Percentiles rank a stretch among this genome's conserved stretches.
These are phyloP conservation scores for Diplolepis rosae DNA, from an alignment of 2,888 invertebrate species.

Conservation along the genomic window DNA sequence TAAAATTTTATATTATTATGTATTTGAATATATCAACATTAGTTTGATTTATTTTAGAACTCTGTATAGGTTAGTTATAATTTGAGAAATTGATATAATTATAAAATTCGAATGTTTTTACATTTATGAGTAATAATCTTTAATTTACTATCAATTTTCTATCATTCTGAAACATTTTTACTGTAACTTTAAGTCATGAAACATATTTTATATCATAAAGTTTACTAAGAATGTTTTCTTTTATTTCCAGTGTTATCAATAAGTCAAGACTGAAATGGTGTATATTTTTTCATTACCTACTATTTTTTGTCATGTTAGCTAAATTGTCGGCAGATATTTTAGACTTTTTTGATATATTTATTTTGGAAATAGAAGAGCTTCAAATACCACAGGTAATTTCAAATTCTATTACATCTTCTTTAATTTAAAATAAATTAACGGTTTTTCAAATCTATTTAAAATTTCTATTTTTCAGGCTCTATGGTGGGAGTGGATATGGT, in stretches of 20 bases:
- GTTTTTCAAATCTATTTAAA: conserved; percentile 10
- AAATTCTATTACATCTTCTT: conserved; percentile 10
- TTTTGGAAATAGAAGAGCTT: conserved; percentile 93
- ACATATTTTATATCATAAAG: neutral
- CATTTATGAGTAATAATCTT: neutral
- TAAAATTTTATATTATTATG: neutral
- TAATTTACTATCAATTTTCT: neutral
- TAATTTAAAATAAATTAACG: neutral
- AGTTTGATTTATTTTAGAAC: neutral
- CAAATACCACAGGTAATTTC: conserved; percentile 85
- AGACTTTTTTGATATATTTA: conserved; percentile 94
- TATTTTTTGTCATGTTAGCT: conserved; percentile 92
- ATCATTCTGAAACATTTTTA: neutral
- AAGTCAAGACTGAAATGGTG: conserved; percentile 96
- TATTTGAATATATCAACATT: neutral
- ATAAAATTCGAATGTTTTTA: neutral
- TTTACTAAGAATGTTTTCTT: conserved; percentile 29
- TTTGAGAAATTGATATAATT: neutral
- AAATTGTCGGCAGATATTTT: conserved; percentile 94
- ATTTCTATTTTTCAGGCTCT: conserved; percentile 79
- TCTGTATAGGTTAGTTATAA: neutral
- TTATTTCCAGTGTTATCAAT: conserved; percentile 90
- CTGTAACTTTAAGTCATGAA: neutral
- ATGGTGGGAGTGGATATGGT: conserved; percentile 97
- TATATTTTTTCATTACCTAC: conserved; percentile 92